Evolutionary conservation across 2,888 invertebrate genomes (phyloP).

Genomic region (Ptychoptera contaminata): DNA sequence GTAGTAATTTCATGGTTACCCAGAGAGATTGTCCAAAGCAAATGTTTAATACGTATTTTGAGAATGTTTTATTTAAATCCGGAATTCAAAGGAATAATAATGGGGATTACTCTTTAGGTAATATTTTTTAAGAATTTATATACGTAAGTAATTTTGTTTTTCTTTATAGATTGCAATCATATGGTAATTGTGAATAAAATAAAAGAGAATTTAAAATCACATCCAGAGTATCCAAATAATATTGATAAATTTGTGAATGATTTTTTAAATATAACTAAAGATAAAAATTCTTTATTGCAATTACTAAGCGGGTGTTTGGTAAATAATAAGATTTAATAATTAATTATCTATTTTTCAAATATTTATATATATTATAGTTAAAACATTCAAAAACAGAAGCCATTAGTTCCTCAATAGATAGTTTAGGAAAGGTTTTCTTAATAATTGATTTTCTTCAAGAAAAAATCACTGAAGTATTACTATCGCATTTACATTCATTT

Average conservation of each 20-base stretch:
- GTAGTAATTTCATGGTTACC: slow-evolving; percentile 24
- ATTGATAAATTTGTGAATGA: slow-evolving; percentile 37
- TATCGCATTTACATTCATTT: too few species aligned
- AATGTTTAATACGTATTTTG: slow-evolving; percentile 26
- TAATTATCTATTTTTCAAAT: too few species aligned
- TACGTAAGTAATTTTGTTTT: neutral
- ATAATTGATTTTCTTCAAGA: slow-evolving; percentile 42
- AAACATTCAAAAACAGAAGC: neutral
- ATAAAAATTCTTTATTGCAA: slow-evolving; percentile 19
- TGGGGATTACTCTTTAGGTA: slow-evolving; percentile 23
- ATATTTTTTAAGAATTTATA: neutral
- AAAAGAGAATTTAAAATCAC: slow-evolving; percentile 29
- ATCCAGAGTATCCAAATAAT: slow-evolving; percentile 37
- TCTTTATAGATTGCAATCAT: slow-evolving; percentile 27
- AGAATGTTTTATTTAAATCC: slow-evolving; percentile 22
- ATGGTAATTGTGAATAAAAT: slow-evolving; percentile 35
- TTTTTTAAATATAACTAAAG: slow-evolving; percentile 29
- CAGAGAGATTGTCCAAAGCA: slow-evolving; percentile 16
- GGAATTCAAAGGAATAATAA: slow-evolving; percentile 23
- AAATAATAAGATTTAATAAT: neutral
- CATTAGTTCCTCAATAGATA: slow-evolving; percentile 25
- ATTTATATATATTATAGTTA: neutral
- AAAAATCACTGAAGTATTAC: too few species aligned
- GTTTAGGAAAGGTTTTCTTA: slow-evolving; percentile 45
- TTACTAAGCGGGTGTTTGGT: slow-evolving; percentile 23